Conservation (phyloP, 2,888 invertebrate genomes). For the Metacarcinus magister region DNA sequence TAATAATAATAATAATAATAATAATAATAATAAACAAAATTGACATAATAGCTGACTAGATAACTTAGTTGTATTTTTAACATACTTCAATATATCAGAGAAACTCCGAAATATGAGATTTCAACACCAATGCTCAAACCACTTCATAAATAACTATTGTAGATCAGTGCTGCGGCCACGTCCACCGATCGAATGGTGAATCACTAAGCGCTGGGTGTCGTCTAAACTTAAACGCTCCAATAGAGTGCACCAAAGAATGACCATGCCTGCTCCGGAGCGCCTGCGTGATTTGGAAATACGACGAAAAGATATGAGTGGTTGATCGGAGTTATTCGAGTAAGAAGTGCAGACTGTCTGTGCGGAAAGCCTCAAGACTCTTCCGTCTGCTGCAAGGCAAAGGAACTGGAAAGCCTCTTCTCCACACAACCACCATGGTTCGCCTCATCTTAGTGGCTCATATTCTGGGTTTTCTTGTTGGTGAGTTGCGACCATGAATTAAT, state of each 20-base stretch:
- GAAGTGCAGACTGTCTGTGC: background rate
- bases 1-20: too few relatives aligned
- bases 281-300: background rate
- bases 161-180: background rate
- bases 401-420: too few relatives aligned
- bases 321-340: background rate
- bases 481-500: background rate
- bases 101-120: background rate
- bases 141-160: background rate
- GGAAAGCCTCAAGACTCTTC: background rate
- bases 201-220: background rate
- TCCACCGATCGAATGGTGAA: background rate
- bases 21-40: background rate
- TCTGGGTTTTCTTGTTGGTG: background rate
- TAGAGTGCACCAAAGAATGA: background rate
- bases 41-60: background rate
- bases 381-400: background rate
- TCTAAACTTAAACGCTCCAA: background rate
- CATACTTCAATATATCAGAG: background rate
- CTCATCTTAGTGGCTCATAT: background rate
- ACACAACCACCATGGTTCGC: background rate
- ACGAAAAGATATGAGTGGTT: background rate
- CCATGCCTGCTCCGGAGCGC: background rate
- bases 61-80: background rate
- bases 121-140: background rate